Evolutionary conservation across 1,140 invertebrate species (phyloP).

Genomic region (Medauroidea extradentata): DNA sequence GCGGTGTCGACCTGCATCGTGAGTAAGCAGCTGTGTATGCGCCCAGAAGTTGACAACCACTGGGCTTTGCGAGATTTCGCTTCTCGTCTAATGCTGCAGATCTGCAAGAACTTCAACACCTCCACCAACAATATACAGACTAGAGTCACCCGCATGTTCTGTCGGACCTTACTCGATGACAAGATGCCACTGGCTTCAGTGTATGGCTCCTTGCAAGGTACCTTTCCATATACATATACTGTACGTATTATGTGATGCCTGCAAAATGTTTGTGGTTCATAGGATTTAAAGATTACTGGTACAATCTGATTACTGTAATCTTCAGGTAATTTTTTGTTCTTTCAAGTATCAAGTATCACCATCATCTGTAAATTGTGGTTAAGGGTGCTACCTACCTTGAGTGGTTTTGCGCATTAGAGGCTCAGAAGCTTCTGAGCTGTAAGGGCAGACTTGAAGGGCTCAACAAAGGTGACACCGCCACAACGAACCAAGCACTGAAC

Average conservation of each 20-base stretch:
- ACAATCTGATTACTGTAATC: no score
- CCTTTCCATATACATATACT: conserved; percentile 18
- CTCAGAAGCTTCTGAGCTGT: no score
- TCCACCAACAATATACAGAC: conserved; percentile 95
- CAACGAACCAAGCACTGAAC: no score
- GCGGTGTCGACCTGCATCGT: conserved; percentile 97
- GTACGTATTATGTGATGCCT: not conserved
- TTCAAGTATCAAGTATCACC: not conserved
- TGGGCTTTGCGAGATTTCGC: conserved; percentile 98
- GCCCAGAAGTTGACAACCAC: conserved; percentile 96
- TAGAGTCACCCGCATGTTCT: conserved; percentile 79
- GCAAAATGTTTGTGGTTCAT: not conserved
- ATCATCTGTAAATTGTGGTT: not conserved
- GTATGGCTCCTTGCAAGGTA: conserved; percentile 88
- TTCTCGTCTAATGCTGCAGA: conserved; percentile 87
- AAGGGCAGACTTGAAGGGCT: no score
- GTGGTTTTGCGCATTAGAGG: no score
- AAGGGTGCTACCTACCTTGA: not conserved
- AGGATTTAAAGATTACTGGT: not conserved
- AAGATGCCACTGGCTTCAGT: conserved; percentile 84
- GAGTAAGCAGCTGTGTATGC: conserved; percentile 88
- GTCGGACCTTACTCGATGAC: conserved; percentile 66
- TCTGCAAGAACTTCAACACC: conserved; percentile 96
- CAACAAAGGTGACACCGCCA: no score
- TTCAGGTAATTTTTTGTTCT: no score